A percentile compares a stretch with the other conserved stretches of the same genome.
These are phyloP conservation scores for Dermatemys mawii DNA, from an alignment of 2,113 vertebrate genomes.

Conservation along the genomic window DNA sequence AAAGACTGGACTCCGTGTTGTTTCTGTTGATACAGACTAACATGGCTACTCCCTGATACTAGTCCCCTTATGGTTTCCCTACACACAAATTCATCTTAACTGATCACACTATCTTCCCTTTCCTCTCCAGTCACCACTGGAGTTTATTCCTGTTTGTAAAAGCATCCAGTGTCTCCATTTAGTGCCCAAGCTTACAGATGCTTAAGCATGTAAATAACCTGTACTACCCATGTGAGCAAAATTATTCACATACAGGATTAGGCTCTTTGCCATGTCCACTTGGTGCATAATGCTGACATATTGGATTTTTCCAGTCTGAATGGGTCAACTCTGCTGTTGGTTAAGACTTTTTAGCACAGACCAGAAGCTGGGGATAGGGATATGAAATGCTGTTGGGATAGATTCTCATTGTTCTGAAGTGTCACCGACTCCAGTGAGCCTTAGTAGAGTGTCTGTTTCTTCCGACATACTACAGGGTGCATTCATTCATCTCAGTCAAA, in stretches of 20 bases:
- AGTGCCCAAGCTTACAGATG: conserved; percentile 41
- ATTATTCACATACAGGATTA: not conserved
- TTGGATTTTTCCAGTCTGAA: not conserved
- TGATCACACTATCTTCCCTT: not conserved
- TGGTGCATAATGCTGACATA: not conserved
- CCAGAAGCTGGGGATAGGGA: not conserved
- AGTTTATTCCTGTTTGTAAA: conserved; percentile 25
- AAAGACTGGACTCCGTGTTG: too few species aligned
- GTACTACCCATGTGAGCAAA: conserved; percentile 24
- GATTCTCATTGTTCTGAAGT: not conserved
- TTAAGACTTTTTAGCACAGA: not conserved
- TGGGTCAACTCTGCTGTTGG: not conserved
- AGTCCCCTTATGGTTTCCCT: not conserved
- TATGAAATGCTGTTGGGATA: not conserved
- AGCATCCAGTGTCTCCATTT: not conserved
- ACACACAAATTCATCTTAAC: not conserved
- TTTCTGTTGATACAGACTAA: too few species aligned
- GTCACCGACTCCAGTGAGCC: conserved; percentile 39
- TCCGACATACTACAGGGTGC: not conserved
- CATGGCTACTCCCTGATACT: too few species aligned
- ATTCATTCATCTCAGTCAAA: not conserved
- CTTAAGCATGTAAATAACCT: conserved; percentile 10
- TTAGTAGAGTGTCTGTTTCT: not conserved
- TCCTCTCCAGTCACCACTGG: not conserved
- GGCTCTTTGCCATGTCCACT: not conserved